Evolutionary conservation across 1,140 invertebrate species (phyloP).

Genomic region (Globodera ellingtonae): DNA sequence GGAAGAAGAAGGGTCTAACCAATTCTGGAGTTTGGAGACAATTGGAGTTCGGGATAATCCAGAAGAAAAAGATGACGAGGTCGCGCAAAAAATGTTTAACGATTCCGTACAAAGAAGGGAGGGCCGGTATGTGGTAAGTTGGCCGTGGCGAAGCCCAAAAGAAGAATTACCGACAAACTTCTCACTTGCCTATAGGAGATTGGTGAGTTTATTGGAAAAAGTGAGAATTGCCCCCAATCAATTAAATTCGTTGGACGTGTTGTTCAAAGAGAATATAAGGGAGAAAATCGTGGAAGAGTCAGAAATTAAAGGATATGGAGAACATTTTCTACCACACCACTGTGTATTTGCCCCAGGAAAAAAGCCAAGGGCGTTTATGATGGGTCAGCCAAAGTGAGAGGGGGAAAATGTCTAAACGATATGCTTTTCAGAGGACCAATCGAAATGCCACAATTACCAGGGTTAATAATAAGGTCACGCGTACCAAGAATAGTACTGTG

Average conservation of each 20-base stretch:
- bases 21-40: no score
- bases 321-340: conserved; percentile 8
- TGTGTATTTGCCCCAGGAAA: background rate
- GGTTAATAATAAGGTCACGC: background rate
- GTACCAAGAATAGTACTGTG: background rate
- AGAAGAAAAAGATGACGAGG: no score
- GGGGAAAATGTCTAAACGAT: background rate
- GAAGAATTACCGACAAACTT: conserved; percentile 6
- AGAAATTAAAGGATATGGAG: background rate
- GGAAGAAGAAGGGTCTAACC: no score
- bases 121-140: no score
- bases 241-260: background rate
- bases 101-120: no score
- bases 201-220: background rate
- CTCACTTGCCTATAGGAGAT: conserved; percentile 1
- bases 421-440: background rate
- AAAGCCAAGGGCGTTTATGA: conserved; percentile 10
- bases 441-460: background rate
- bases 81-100: no score
- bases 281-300: background rate
- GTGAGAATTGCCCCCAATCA: background rate
- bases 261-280: background rate
- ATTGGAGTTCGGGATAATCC: no score
- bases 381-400: background rate
- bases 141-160: background rate